These are phyloP conservation scores for Cinclus cinclus DNA, from an alignment of 2,113 vertebrate species.

Conservation along the genomic window DNA sequence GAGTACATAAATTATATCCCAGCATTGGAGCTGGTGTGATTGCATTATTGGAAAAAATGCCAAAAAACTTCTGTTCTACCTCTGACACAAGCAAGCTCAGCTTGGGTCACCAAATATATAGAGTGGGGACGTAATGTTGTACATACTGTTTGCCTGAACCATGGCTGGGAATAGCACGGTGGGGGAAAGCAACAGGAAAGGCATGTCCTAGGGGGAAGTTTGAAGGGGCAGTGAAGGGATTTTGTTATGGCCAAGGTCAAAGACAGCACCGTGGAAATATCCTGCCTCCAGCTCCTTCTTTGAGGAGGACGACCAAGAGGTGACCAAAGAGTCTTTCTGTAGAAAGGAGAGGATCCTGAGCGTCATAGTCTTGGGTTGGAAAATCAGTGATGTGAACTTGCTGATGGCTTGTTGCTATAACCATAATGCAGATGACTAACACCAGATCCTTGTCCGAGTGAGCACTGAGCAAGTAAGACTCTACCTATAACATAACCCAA, in stretches of 20 bases:
- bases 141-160: not conserved
- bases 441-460: not conserved
- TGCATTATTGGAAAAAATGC: not conserved
- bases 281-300: not conserved
- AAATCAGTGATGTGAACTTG: not conserved
- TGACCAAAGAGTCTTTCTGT: fast-evolving
- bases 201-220: not conserved
- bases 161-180: not conserved
- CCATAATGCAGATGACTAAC: not conserved
- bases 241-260: not conserved
- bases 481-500: not conserved
- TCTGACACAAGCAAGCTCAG: not conserved
- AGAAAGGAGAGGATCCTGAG: not conserved
- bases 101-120: not conserved
- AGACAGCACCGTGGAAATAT: not conserved
- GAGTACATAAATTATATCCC: not conserved
- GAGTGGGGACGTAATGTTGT: not conserved
- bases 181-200: not conserved
- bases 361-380: not conserved
- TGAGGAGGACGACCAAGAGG: not conserved
- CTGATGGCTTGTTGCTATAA: not conserved
- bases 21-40: fast-evolving
- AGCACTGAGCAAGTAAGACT: fast-evolving
- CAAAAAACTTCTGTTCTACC: not conserved
- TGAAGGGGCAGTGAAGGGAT: not conserved